Conservation (phyloP, 2,113 vertebrate species). For the Crotalus viridis region DNA sequence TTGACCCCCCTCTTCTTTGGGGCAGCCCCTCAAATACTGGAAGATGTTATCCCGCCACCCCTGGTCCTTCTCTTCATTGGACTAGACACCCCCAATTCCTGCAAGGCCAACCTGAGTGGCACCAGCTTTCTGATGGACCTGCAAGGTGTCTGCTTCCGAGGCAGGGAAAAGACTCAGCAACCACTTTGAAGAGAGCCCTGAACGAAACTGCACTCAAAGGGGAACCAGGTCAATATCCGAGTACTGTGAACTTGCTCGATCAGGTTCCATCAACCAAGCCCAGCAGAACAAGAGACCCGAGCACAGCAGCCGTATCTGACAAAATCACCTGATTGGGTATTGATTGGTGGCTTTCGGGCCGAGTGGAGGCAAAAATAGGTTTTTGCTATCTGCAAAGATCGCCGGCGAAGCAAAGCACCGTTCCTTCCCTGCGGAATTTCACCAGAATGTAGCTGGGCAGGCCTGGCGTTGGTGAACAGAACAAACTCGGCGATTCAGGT, state of each 20-base stretch:
- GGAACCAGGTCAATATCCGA: too few species aligned
- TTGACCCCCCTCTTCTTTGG: too few species aligned
- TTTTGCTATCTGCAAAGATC: neutral
- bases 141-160: neutral
- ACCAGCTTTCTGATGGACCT: neutral
- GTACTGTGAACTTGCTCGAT: too few species aligned
- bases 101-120: too few species aligned
- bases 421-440: neutral
- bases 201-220: neutral
- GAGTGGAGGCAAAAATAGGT: neutral
- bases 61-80: too few species aligned
- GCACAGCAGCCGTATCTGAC: neutral
- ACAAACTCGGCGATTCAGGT: neutral
- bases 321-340: neutral
- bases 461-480: neutral
- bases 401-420: neutral
- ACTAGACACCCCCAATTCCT: too few species aligned
- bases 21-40: too few species aligned
- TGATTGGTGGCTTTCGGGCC: neutral
- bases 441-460: neutral
- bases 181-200: neutral
- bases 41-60: too few species aligned
- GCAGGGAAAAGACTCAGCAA: fast-evolving
- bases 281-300: neutral
- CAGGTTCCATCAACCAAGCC: neutral